Conservation (phyloP, 2,797 vertebrate genomes). For the Enoplosus armatus region DNA sequence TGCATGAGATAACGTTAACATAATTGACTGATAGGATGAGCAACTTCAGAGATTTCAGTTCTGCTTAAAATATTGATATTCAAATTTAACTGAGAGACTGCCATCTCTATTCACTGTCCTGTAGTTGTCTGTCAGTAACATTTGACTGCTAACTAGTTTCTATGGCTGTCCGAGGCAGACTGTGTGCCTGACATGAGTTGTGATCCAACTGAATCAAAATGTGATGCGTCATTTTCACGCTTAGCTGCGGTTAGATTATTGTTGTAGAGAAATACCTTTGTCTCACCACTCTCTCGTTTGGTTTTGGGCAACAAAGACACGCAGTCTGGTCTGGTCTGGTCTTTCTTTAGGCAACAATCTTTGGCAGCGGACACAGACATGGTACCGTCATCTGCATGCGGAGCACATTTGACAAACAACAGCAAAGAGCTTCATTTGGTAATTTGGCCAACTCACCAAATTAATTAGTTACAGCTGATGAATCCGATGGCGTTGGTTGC, state of each 20-base stretch:
- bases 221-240: constrained; percentile 49
- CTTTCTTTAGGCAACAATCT: constrained; percentile 28
- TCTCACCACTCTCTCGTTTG: constrained; percentile 29
- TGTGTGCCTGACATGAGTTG: constrained; percentile 26
- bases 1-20: not conserved
- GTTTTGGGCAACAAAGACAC: constrained; percentile 39
- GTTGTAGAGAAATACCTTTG: constrained; percentile 52
- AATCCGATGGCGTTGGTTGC: constrained; percentile 2
- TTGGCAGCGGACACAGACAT: constrained; percentile 8
- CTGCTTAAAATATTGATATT: not conserved
- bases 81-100: not conserved
- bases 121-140: not conserved
- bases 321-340: constrained; percentile 15
- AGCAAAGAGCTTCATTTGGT: constrained; percentile 16
- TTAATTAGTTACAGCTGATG: constrained; percentile 35
- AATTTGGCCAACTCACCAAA: constrained; percentile 29
- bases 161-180: not conserved
- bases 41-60: not conserved
- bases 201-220: constrained; percentile 45
- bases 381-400: constrained; percentile 8
- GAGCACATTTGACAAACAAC: constrained; percentile 16
- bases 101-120: not conserved
- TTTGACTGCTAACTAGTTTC: not conserved
- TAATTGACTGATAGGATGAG: not conserved
- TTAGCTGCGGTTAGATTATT: constrained; percentile 44